Percentiles rank a stretch among this genome's conserved stretches.
These are phyloP conservation scores for Narcine bancroftii DNA, from an alignment of 2,113 vertebrate species.

Conservation along the genomic window DNA sequence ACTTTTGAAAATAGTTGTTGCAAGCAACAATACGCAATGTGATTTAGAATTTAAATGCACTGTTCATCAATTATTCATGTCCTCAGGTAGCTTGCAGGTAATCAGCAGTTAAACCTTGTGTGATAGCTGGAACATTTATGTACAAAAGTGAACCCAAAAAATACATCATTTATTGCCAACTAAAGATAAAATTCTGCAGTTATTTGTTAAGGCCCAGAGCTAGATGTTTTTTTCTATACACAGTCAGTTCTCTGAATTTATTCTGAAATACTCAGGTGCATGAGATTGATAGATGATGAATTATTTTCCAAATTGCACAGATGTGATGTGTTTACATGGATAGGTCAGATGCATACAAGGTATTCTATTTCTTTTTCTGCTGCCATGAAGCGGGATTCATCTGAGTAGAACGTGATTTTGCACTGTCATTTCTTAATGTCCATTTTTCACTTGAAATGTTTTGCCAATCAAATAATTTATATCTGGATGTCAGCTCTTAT, in stretches of 20 bases:
- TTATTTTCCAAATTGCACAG: neutral
- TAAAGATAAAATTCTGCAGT: neutral
- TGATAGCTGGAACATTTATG: neutral
- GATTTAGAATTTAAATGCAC: neutral
- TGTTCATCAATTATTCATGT: neutral
- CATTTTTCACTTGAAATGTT: conserved; percentile 6
- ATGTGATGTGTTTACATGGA: neutral
- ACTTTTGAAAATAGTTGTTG: neutral
- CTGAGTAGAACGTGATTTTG: neutral
- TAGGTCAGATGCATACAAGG: neutral
- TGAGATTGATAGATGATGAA: neutral
- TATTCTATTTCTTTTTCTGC: neutral
- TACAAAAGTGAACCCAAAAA: neutral
- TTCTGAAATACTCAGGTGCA: neutral
- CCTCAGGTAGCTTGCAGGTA: neutral
- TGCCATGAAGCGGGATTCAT: neutral
- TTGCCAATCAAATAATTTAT: neutral
- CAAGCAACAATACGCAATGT: neutral
- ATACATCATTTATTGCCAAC: neutral
- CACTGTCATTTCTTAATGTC: neutral
- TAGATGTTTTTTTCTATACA: neutral
- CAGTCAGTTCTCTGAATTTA: neutral
- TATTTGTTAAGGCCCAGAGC: neutral
- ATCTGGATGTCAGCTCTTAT: neutral
- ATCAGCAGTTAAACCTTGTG: neutral